Base-by-base conservation (phyloP, 2,113 vertebrate genomes). In the Lepus europaeus region DNA sequence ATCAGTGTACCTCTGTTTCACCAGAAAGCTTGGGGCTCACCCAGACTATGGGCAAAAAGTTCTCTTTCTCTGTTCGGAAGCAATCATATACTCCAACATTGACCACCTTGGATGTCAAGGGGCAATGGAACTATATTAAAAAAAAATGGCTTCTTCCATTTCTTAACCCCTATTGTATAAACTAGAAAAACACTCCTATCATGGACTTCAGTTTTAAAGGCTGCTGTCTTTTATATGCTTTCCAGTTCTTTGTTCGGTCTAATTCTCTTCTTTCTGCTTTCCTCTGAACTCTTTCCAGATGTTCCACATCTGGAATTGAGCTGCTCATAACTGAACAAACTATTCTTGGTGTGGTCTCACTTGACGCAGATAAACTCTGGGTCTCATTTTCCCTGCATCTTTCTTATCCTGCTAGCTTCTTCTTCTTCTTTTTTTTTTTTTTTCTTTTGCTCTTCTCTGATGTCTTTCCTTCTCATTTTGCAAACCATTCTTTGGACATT, bases 251-350 rank as follows among this genome's bases (percentile, higher is more conserved):
- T 91, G 87, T 89, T 95, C 4, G 1, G 11, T 94, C 85, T 92
- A 45, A 73, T 76, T 92, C 87, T 94, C 64, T 86, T 70, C 85
- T 90, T 29, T 5, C 13, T 76, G 84, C 36, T 87, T 91, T 94
- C 66, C 94, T 93, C 88, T 79, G 96, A 94, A 93, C 73, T 82
- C 78, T 68, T 82, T 89, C 95, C 82, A 93, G 93, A 82, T 92
- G 92, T 63, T 72, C 78, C 85, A 80, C 92, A 95, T 95, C 90
- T 96, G 97, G 95, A 92, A 70, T 4, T 5, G 76, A 89, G 95
- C 70, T 92, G 83, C 66, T 86, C 82, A 68, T 36, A 77, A 72
- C 36, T 17, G 78, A 83, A 94, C 88, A 78, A 77, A 77, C 36
- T 85, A 53, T 79, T 91, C 74, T 68, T 79, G 31, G 77, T 80